Conservation (phyloP, 2,113 vertebrate species). For the Dromiciops gliroides region DNA sequence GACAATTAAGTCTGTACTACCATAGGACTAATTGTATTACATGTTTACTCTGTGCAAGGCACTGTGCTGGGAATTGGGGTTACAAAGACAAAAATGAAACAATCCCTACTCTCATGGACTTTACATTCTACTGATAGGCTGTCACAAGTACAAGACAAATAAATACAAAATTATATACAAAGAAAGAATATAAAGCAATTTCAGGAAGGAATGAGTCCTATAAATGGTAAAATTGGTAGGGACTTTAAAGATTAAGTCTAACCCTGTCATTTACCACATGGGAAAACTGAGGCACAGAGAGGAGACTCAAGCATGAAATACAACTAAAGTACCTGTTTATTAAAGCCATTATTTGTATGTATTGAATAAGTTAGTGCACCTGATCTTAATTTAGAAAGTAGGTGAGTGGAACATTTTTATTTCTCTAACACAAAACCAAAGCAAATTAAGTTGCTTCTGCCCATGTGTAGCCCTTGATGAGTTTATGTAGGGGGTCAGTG, state of each 20-base stretch:
- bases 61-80: neutral
- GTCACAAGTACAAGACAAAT: neutral
- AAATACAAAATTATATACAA: neutral
- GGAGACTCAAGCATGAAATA: neutral
- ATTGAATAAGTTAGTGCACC: neutral
- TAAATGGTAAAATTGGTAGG: neutral
- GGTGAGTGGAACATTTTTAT: neutral
- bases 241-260: neutral
- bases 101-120: neutral
- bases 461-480: neutral
- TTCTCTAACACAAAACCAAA: neutral
- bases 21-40: neutral
- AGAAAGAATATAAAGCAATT: neutral
- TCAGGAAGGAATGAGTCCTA: neutral
- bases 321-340: neutral
- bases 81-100: neutral
- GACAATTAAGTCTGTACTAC: neutral
- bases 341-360: slow-evolving; percentile 12
- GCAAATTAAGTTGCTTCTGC: slow-evolving; percentile 2
- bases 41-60: neutral
- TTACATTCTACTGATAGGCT: neutral
- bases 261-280: neutral
- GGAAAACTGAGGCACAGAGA: neutral
- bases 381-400: slow-evolving; percentile 46
- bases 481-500: neutral